Base-by-base conservation (phyloP, 2,113 vertebrate genomes). In the Pelobates fuscus region DNA sequence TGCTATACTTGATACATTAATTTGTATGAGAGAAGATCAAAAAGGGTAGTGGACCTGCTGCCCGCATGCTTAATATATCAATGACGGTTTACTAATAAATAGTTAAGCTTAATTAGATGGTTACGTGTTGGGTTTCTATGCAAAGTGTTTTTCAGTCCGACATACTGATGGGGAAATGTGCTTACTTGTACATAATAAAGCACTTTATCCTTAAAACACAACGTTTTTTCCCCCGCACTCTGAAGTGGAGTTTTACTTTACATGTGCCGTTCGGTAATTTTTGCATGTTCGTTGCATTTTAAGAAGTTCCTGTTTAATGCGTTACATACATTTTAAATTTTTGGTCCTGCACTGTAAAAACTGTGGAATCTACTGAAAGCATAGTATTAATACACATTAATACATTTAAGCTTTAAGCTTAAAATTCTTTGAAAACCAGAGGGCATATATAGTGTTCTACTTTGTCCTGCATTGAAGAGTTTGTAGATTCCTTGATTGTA, bases 131-230 rank as follows among this genome's bases (percentile, higher is more conserved):
- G 26, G 55, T 70, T 70, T 59, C 68, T 59, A 59, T 70, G 68
- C 54, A 37, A 67, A 32, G 26, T 46, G 1, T 44, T 26, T 54
- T 46, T 60, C 44, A 54, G 25, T 37, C 67, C 71, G 27, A 52
- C 60, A 12, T 30, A 3, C 15, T 44, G 26, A 60, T 41, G 17
- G 76, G 26, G 68, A 55, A 23, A 30, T 29, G n/a, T n/a, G n/a
- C n/a, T 21, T 5, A 2, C 4, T 77, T 69, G 2, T n/a, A 3
- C 63, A 23, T 70, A 12, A 2, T 70, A 67, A 78, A 81, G 60
- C 37, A 18, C 1, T 14, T 78, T 65, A 70, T 72, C 37, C 8
- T 20, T 78, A 41, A 18, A 69, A 32, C 14, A 49, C 2, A 7
- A 5, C 5, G 6, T 6, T 62, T 12, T n/a, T n/a, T n/a, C n/a